These are phyloP conservation scores for Rhegmatorhina hoffmannsi DNA, from an alignment of 2,113 vertebrate genomes.

Conservation along the genomic window DNA sequence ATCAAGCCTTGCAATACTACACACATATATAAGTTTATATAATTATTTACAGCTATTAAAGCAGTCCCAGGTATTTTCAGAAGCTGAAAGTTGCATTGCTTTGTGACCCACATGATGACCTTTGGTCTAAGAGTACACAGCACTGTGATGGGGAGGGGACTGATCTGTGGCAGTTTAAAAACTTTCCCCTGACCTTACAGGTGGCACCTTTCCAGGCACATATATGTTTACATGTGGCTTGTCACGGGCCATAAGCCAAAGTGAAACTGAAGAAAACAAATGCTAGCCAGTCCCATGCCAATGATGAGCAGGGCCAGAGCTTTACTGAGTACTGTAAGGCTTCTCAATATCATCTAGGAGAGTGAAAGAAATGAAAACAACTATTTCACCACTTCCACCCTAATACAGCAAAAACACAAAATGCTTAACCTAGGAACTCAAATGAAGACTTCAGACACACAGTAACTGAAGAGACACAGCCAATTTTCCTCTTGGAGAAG, in stretches of 20 bases:
- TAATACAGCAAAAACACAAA: not conserved
- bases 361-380: not conserved
- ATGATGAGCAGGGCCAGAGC: not conserved
- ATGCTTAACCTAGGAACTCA: not conserved
- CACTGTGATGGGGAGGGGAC: not conserved
- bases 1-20: not conserved
- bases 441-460: not conserved
- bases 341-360: not conserved
- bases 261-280: not conserved
- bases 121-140: not conserved
- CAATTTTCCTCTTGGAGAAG: not conserved
- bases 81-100: not conserved
- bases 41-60: not conserved
- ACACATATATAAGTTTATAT: not conserved
- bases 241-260: not conserved
- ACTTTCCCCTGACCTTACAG: not conserved
- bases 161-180: not conserved
- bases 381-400: not conserved
- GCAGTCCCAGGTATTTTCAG: not conserved
- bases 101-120: not conserved
- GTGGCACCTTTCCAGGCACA: not conserved
- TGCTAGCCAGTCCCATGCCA: not conserved
- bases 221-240: not conserved
- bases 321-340: not conserved
- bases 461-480: not conserved